These are phyloP conservation scores for Tetramorium alpestre DNA, from an alignment of 1,140 invertebrate genomes.

Conservation along the genomic window DNA sequence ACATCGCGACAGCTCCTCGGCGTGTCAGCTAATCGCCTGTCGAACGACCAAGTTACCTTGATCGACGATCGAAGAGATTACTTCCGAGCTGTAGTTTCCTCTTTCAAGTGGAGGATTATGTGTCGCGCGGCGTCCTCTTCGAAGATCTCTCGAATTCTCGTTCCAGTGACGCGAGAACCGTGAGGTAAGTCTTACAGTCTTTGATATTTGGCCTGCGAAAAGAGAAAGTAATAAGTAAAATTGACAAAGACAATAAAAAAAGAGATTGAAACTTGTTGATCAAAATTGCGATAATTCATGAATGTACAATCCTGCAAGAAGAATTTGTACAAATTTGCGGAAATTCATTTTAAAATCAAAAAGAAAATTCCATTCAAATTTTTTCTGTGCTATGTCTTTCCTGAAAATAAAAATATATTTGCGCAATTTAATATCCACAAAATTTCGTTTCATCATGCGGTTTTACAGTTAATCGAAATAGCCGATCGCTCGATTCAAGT, in stretches of 20 bases:
- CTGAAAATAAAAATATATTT: background rate
- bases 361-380: background rate
- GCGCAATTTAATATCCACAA: background rate
- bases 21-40: constrained; percentile 59
- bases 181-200: constrained; percentile 2
- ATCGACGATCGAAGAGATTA: background rate
- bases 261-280: background rate
- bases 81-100: background rate
- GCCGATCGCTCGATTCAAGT: background rate
- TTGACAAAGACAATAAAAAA: background rate
- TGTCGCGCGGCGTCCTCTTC: background rate
- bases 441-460: background rate
- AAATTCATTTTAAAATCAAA: background rate
- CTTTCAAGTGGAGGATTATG: background rate
- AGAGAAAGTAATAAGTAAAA: background rate
- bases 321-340: constrained; percentile 11
- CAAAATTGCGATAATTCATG: background rate
- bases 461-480: background rate
- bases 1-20: constrained; percentile 28
- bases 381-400: background rate
- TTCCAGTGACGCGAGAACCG: background rate
- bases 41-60: background rate
- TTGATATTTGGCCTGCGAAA: background rate
- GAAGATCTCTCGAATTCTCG: background rate
- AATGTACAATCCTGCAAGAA: background rate